Conservation (phyloP, 1,140 invertebrate species). For the Drosophila ercepeae region DNA sequence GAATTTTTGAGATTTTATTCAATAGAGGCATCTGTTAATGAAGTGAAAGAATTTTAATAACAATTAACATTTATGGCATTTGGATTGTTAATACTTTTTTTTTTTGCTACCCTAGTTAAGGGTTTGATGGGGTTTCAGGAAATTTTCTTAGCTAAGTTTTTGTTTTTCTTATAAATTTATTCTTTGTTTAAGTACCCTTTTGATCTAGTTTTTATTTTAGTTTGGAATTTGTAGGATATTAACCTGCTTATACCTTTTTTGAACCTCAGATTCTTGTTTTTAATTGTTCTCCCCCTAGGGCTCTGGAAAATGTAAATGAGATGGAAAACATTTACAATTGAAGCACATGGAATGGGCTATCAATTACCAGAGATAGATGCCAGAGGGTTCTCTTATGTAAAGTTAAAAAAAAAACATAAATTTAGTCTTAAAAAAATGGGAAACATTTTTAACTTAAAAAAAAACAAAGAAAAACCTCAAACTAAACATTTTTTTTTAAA, state of each 20-base stretch:
- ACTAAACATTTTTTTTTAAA: neutral
- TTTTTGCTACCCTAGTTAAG: neutral
- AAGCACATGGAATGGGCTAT: slow-evolving; percentile 26
- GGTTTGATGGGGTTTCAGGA: too few species aligned
- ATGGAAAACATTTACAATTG: slow-evolving; percentile 15
- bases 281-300: slow-evolving; percentile 14
- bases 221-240: neutral
- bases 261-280: neutral
- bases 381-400: neutral
- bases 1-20: too few species aligned
- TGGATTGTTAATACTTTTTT: slow-evolving; percentile 15
- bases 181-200: neutral
- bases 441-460: neutral
- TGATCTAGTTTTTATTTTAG: neutral
- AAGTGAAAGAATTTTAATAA: slow-evolving; percentile 27
- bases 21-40: slow-evolving; percentile 27
- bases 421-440: neutral
- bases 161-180: neutral
- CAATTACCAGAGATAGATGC: slow-evolving; percentile 20
- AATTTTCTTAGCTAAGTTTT: neutral
- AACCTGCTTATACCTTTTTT: neutral
- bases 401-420: neutral
- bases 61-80: slow-evolving; percentile 17
- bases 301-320: slow-evolving; percentile 35
- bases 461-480: neutral